Percentiles rank a stretch among this genome's conserved stretches.
phyloP scores from a whole-genome alignment of 1,140 invertebrate species.

The Coelopa frigida region DNA sequence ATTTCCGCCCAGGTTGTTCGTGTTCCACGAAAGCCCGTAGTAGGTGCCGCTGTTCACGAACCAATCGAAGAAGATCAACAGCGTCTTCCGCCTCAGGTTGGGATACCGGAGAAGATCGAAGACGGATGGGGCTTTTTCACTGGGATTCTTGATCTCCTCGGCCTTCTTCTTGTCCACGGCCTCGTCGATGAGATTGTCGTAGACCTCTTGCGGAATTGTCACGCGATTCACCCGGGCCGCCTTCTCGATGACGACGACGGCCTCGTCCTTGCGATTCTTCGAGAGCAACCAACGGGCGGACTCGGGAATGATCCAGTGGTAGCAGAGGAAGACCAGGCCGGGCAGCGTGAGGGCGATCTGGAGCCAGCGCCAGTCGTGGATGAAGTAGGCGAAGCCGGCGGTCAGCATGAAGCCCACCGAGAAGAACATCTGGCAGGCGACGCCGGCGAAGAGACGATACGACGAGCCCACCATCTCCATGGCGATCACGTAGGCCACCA shows the following conservation, averaged over 20 bases:
- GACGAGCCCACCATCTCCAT: constrained; percentile 75
- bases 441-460: constrained; percentile 66
- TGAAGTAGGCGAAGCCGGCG: constrained; percentile 63
- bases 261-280: constrained; percentile 64
- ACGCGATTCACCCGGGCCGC: constrained; percentile 62
- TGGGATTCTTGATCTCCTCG: constrained; percentile 28
- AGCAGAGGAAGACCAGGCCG: constrained; percentile 62
- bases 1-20: constrained; percentile 67
- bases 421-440: constrained; percentile 71
- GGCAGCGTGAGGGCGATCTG: constrained; percentile 66
- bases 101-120: constrained; percentile 64
- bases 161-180: constrained; percentile 30
- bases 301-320: constrained; percentile 81
- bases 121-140: constrained; percentile 44
- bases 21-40: constrained; percentile 76
- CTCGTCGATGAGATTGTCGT: constrained; percentile 52
- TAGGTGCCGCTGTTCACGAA: constrained; percentile 74
- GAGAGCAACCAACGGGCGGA: constrained; percentile 73
- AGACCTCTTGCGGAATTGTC: constrained; percentile 50
- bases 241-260: constrained; percentile 58
- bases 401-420: constrained; percentile 68
- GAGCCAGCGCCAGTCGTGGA: constrained; percentile 67
- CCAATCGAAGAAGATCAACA: constrained; percentile 74
- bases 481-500: constrained; percentile 72
- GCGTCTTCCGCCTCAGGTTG: constrained; percentile 60